Conservation (phyloP, 2,888 invertebrate species). For the Subacronicta megacephala region DNA sequence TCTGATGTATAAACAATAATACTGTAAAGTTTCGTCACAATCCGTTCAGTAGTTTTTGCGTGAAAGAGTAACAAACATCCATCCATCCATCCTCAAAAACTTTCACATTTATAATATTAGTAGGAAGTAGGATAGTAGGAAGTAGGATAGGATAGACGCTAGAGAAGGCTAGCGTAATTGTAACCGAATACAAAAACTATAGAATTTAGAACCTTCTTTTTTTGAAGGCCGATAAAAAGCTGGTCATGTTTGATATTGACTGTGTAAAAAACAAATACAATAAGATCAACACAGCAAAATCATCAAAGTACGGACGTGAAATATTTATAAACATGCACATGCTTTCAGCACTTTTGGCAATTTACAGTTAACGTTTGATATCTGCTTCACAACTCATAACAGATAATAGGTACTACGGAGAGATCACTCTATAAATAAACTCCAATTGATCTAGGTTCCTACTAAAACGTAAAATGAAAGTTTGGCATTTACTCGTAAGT, state of each 20-base stretch:
- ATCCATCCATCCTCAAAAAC: no score
- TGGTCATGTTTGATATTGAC: background rate
- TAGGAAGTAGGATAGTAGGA: no score
- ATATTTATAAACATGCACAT: constrained; percentile 50
- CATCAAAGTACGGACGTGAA: constrained; percentile 42
- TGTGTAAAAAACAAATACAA: constrained; percentile 25
- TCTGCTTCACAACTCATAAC: constrained; percentile 16
- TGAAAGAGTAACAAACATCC: no score
- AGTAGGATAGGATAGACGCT: no score
- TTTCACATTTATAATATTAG: no score
- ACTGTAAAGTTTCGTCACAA: no score
- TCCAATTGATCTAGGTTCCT: constrained; percentile 5
- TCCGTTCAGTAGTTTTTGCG: no score
- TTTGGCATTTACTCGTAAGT: background rate
- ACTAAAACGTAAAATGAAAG: constrained; percentile 5
- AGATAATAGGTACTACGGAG: constrained; percentile 29
- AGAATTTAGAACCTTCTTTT: no score
- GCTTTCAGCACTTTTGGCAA: constrained; percentile 44
- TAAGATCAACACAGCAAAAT: constrained; percentile 25
- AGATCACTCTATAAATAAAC: constrained; percentile 19
- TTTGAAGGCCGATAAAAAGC: background rate
- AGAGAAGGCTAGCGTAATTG: no score
- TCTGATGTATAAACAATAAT: no score
- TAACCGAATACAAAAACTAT: no score
- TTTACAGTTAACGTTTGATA: constrained; percentile 47